Evolutionary conservation across 2,113 vertebrate genomes (phyloP).

Genomic region (Cranoglanis bouderius): DNA sequence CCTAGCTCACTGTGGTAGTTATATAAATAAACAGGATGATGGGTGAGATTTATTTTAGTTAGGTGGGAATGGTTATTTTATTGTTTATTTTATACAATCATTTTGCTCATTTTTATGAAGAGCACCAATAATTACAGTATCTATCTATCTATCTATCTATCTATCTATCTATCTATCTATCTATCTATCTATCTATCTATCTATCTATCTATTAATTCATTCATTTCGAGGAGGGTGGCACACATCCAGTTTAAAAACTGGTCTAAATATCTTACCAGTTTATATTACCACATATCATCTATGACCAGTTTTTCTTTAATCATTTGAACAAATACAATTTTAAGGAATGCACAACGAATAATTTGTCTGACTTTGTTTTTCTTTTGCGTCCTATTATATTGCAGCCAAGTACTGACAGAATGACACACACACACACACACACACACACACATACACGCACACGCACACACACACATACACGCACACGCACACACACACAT

Average conservation of each 20-base stretch:
- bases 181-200: background rate
- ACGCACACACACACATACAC: background rate
- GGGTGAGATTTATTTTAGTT: slow-evolving; percentile 25
- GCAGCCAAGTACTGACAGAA: background rate
- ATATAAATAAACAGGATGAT: slow-evolving; percentile 48
- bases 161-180: background rate
- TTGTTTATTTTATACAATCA: background rate
- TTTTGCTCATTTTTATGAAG: background rate
- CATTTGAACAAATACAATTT: background rate
- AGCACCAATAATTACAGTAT: background rate
- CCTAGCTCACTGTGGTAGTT: slow-evolving; percentile 32
- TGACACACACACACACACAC: background rate
- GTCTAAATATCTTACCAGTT: background rate
- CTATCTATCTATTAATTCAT: background rate
- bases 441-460: background rate
- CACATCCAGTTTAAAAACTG: background rate
- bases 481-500: background rate
- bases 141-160: background rate
- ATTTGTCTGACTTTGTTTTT: background rate
- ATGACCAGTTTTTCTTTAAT: background rate
- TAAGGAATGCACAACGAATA: background rate
- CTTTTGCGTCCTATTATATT: background rate
- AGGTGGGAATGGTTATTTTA: background rate
- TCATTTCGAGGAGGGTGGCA: background rate
- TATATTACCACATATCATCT: background rate